Evolutionary conservation across 2,797 vertebrate genomes (phyloP).

Genomic region (Acanthopagrus latus): DNA sequence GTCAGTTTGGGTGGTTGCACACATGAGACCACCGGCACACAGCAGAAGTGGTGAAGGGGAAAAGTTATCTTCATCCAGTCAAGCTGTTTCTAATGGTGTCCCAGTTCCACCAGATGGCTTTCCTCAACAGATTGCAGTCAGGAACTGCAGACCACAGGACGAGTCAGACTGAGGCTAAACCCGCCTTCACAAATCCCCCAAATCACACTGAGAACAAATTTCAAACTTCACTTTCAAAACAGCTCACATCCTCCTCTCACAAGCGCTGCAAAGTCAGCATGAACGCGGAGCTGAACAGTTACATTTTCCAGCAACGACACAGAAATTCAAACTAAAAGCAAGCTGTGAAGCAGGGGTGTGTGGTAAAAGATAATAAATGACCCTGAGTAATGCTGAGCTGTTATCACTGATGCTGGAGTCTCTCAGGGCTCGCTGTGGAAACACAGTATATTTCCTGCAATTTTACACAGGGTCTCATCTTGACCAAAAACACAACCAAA

Average conservation of each 20-base stretch:
- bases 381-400: conserved; percentile 37
- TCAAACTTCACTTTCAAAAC: conserved; percentile 12
- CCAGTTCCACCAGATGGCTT: conserved; percentile 58
- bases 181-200: conserved; percentile 32
- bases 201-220: conserved; percentile 31
- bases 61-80: conserved; percentile 61
- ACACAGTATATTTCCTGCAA: conserved; percentile 68
- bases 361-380: conserved; percentile 68
- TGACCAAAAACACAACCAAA: conserved; percentile 46
- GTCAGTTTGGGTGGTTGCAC: conserved; percentile 31
- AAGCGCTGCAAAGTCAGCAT: conserved; percentile 44
- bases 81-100: conserved; percentile 64
- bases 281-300: conserved; percentile 20
- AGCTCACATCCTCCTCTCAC: neutral
- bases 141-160: conserved; percentile 31
- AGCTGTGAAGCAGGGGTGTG: conserved; percentile 33
- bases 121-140: conserved; percentile 41
- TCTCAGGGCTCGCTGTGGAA: conserved; percentile 51
- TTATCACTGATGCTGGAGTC: conserved; percentile 57
- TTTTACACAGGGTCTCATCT: conserved; percentile 48
- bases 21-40: conserved; percentile 50
- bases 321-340: conserved; percentile 32
- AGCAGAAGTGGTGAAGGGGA: conserved; percentile 37
- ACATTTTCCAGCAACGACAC: conserved; percentile 47
- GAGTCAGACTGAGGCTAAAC: conserved; percentile 22